Evolutionary conservation across 1,140 invertebrate species (phyloP).

Genomic region (Brachystomella parvula): DNA sequence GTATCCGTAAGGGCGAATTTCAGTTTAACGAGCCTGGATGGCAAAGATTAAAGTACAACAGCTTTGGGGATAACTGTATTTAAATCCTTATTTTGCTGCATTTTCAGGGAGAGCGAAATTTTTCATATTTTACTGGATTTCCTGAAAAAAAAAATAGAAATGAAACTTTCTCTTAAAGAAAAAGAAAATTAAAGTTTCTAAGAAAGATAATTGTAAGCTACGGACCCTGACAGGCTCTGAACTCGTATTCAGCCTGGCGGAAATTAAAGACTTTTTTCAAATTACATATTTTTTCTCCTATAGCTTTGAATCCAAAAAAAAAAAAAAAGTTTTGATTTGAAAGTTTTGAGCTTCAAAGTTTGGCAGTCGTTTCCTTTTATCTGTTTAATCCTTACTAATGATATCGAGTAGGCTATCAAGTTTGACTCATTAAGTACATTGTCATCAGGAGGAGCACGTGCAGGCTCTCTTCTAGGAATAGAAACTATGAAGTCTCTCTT

Average conservation of each 20-base stretch:
- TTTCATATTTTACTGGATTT: no score
- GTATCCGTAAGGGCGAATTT: no score
- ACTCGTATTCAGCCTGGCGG: neutral
- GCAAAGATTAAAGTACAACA: no score
- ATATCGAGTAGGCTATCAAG: neutral
- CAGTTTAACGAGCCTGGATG: no score
- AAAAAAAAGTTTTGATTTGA: neutral
- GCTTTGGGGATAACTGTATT: no score
- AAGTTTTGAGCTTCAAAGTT: neutral
- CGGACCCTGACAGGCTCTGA: no score
- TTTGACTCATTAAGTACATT: slow-evolving; percentile 1
- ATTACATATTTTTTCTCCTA: neutral
- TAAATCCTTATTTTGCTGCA: no score
- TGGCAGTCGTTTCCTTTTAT: neutral
- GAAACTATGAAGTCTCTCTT: neutral
- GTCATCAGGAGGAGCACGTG: neutral
- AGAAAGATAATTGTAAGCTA: no score
- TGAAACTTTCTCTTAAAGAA: no score
- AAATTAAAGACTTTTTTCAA: neutral
- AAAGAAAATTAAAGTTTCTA: no score
- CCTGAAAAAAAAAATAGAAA: no score
- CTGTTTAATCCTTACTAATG: slow-evolving; percentile 1
- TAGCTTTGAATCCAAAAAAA: neutral
- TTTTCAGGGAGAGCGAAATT: no score
- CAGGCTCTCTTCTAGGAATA: neutral